These are phyloP conservation scores for Cryptocheilus praepositus DNA, from an alignment of 2,888 invertebrate species.

Conservation along the genomic window DNA sequence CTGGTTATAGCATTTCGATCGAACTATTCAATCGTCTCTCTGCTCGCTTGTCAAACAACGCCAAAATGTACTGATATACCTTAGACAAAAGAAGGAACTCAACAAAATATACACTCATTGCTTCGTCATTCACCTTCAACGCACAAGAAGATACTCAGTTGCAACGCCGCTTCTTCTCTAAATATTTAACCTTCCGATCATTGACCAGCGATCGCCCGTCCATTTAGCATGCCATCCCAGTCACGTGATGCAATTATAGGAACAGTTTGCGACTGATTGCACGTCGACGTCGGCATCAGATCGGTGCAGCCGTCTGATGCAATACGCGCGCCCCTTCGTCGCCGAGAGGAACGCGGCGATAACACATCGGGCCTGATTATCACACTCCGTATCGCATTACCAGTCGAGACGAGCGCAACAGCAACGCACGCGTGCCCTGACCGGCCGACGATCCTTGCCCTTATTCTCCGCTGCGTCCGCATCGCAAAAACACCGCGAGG, in stretches of 20 bases:
- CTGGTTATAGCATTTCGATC: neutral
- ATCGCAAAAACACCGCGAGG: too few relatives aligned
- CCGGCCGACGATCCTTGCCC: conserved; percentile 6
- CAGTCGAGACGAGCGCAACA: conserved; percentile 29
- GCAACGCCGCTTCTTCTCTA: too few relatives aligned
- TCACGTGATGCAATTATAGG: conserved; percentile 32
- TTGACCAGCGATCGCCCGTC: conserved; percentile 57
- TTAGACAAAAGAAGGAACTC: too few relatives aligned
- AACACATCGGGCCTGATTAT: conserved; percentile 55
- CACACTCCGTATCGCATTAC: conserved; percentile 54
- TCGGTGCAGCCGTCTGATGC: conserved; percentile 38
- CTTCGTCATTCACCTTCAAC: too few relatives aligned
- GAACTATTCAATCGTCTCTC: too few relatives aligned
- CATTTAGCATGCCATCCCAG: conserved; percentile 33
- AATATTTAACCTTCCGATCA: conserved; percentile 64
- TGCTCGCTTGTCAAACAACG: neutral
- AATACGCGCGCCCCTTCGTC: conserved; percentile 30
- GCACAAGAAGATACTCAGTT: too few relatives aligned
- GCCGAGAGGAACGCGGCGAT: conserved; percentile 44
- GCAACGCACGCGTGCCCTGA: conserved; percentile 33
- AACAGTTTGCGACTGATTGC: conserved; percentile 9
- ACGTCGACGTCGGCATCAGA: conserved; percentile 23
- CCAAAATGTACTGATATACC: too few relatives aligned
- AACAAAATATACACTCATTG: too few relatives aligned
- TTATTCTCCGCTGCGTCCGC: too few relatives aligned